Base-by-base conservation (phyloP, 2,797 vertebrate species). In the Pempheris klunzingeri region DNA sequence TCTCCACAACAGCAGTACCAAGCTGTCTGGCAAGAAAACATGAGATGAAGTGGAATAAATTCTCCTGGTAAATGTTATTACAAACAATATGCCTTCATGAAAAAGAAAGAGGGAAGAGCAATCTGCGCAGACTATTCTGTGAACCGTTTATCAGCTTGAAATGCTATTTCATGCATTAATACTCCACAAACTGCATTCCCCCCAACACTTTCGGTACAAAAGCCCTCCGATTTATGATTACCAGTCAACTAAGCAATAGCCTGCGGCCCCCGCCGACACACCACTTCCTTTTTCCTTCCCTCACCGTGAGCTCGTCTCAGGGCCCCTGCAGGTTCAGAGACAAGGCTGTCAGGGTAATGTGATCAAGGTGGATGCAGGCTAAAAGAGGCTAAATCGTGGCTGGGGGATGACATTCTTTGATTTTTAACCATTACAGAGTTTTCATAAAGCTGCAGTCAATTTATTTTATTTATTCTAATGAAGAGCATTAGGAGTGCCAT, bases 391-490 rank as follows among this genome's bases (percentile, higher is more conserved):
- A 97, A 97, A 97, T 97, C 92, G 96, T 94, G 95, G 95, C 95
- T 92, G 94, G 93, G 82, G 94, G 92, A 96, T 97, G 97, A 98
- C 97, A 96, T 96, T 97, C 98, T 97, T 98, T 97, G 97, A 97
- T 97, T 98, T 98, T 99, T 97, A 99, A 99, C 98, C 98, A 97
- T 99, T 99, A 98, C 97, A 97, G 97, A 99, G 97, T 99, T 99
- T 99, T 99, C 97, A 97, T 97, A 99, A 97, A 98, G 98, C 97
- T 97, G 96, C 97, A 98, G 98, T 99, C 98, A 99, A 99, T 99
- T 99, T 98, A 99, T 99, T 99, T 99, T 99, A 99, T 99, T 99
- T 99, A 99, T 99, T 99, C 97, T 99, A 99, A 99, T 99, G 98
- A 99, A 98, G 97, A 97, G 98, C 97, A 97, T 99, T 99, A 99